These are phyloP conservation scores for Scaptomyza cyrtandrae DNA, from an alignment of 2,888 invertebrate genomes.

Conservation along the genomic window DNA sequence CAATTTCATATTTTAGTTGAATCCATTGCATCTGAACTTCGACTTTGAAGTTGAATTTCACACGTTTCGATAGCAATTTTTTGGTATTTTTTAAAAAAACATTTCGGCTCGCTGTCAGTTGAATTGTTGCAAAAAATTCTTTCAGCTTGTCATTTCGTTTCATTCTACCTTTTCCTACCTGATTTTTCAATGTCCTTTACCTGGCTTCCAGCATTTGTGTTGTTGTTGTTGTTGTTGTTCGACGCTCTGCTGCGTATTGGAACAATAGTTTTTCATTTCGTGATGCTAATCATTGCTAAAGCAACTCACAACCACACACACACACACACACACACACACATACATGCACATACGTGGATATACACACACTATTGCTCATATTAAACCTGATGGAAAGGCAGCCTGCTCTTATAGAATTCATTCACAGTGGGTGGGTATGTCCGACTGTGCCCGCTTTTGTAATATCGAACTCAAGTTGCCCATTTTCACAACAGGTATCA, in stretches of 20 bases:
- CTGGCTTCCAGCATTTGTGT: constrained; percentile 30
- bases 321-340: constrained; percentile 13
- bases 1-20: constrained; percentile 12
- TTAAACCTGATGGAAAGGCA: constrained; percentile 49
- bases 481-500: constrained; percentile 65
- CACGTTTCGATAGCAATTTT: constrained; percentile 1
- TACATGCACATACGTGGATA: too few species aligned
- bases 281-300: constrained; percentile 78
- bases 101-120: constrained; percentile 11
- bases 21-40: constrained; percentile 15
- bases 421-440: constrained; percentile 70
- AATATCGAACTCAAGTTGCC: constrained; percentile 8
- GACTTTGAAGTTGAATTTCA: not conserved
- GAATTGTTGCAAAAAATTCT: constrained; percentile 26
- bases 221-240: constrained; percentile 6
- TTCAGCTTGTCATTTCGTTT: constrained; percentile 13
- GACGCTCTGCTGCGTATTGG: constrained; percentile 71
- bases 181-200: constrained; percentile 74
- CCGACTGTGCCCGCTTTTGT: constrained; percentile 63
- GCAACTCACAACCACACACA: constrained; percentile 33
- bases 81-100: not conserved
- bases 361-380: constrained; percentile 27
- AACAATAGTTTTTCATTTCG: constrained; percentile 74
- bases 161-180: constrained; percentile 52
- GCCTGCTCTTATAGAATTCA: constrained; percentile 1